Evolutionary conservation across 2,888 invertebrate species (phyloP), one percentile per base, ranked within the genome.

Genomic region (Philopedon plagiatum): DNA sequence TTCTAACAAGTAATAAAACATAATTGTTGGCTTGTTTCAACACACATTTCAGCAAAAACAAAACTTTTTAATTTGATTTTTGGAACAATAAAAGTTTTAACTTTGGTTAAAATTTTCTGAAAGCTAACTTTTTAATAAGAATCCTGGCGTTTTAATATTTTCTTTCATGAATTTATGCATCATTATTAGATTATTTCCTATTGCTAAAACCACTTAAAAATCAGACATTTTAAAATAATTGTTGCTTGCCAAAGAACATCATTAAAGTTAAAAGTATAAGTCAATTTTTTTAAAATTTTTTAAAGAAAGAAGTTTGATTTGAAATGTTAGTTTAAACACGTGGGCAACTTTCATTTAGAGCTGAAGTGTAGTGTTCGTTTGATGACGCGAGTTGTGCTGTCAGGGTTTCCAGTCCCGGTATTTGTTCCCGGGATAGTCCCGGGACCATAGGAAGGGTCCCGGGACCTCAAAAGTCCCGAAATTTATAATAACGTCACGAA

Each of bases 31-130:
- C 49, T 58, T 49, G 49, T 44, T 67, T 49, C 60, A 49, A 56
- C 37, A 60, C 60, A 60, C 67, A 60, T 67, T 67, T 67, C 58
- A 39, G 23, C 51, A 41, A 58, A 60, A 67, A 44, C 51, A 67
- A 67, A 67, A 67, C 32, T 67, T 67, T 57, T 67, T 67, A 58
- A 67, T 67, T 67, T 60, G 67, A 67, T 67, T 67, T 60, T 37
- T 26, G 29, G 29, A 60, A 60, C 67, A 60, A 67, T 67, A 60
- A 56, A 67, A 60, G 58, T 67, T 60, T 41, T 9, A 58, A 46
- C 46, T 44, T 21, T 37, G 37, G 64, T 32, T 19, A 21, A 46
- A 46, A 39, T 29, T 34, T 66, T 57, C 8, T 46, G 11, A 46
- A 15, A 46, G 32, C 46, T 19, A 49, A 60, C 34, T 58, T 67